A percentile compares a stretch with the other conserved stretches of the same genome.
These are phyloP conservation scores for Steinernema khuongi DNA, from an alignment of 1,140 invertebrate species.

Conservation along the genomic window DNA sequence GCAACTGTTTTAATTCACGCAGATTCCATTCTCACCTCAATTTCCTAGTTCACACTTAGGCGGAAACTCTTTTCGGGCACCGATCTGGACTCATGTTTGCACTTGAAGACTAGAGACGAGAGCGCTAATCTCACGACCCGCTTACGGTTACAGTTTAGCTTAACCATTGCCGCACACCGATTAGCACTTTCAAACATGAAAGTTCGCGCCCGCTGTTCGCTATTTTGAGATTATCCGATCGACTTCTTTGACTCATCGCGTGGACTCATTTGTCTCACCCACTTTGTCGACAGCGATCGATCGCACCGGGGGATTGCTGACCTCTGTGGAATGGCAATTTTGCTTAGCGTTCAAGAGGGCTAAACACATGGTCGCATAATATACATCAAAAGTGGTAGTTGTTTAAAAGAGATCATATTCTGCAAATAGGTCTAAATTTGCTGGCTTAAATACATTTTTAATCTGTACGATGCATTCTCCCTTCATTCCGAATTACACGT, in stretches of 20 bases:
- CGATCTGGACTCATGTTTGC: slow-evolving; percentile 6
- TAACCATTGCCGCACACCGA: not conserved
- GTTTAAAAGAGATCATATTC: too few relatives aligned
- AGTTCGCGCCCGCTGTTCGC: not conserved
- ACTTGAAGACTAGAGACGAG: not conserved
- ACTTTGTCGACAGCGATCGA: not conserved
- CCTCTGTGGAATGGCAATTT: not conserved
- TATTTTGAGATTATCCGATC: slow-evolving; percentile 15
- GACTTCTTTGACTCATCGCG: too few relatives aligned
- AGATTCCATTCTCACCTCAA: not conserved
- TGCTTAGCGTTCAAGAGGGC: not conserved
- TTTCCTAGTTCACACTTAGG: not conserved
- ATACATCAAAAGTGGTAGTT: not conserved
- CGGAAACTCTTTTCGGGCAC: not conserved
- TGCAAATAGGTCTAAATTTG: too few relatives aligned
- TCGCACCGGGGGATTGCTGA: not conserved
- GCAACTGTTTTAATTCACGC: not conserved
- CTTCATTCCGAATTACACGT: too few relatives aligned
- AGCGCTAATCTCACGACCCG: not conserved
- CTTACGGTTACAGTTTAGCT: not conserved
- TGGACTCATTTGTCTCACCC: too few relatives aligned
- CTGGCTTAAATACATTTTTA: too few relatives aligned
- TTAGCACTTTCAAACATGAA: not conserved
- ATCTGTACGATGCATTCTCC: too few relatives aligned
- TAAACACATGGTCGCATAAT: not conserved